These are phyloP conservation scores for Peromyscus leucopus DNA, from an alignment of 2,113 vertebrate species.

Conservation along the genomic window DNA sequence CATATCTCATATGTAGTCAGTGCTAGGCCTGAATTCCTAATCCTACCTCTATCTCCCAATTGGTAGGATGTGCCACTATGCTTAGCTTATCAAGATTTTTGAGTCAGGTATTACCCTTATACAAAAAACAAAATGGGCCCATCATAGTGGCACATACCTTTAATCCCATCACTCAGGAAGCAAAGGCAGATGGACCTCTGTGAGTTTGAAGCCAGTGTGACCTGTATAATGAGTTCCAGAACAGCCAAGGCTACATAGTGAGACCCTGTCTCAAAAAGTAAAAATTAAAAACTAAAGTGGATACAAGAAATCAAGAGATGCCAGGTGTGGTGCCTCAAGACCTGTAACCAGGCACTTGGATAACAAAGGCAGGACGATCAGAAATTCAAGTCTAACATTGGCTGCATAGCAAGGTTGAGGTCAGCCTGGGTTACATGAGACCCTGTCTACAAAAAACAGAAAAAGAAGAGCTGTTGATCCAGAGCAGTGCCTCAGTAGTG, in stretches of 20 bases:
- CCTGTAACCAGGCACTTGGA: not conserved
- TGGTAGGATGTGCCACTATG: not conserved
- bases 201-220: not conserved
- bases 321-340: not conserved
- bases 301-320: not conserved
- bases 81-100: not conserved
- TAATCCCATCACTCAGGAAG: not conserved
- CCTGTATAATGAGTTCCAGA: not conserved
- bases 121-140: not conserved
- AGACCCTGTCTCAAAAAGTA: not conserved
- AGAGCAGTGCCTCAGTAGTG: not conserved
- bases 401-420: not conserved
- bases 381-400: too few relatives aligned
- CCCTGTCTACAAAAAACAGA: not conserved
- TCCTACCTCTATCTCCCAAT: not conserved
- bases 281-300: not conserved
- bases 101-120: not conserved
- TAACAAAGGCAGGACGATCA: not conserved
- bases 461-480: not conserved
- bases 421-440: not conserved
- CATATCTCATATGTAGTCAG: not conserved
- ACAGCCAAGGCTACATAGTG: not conserved
- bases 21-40: not conserved
- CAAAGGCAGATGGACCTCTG: not conserved
- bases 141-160: not conserved